Conservation (phyloP, 1,140 invertebrate species). For the Polypedilum vanderplanki region DNA sequence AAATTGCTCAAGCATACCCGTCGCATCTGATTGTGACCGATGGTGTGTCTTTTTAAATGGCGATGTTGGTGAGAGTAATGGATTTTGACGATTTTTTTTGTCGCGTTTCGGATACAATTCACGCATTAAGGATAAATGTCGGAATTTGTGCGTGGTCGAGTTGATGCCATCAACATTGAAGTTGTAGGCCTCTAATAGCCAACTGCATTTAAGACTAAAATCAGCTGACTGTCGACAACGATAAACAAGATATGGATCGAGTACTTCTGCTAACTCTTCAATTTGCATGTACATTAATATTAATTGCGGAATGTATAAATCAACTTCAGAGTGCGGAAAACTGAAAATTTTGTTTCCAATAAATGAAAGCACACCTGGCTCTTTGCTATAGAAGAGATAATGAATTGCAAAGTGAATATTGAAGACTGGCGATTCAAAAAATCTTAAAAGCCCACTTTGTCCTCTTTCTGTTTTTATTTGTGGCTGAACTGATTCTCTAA, state of each 20-base stretch:
- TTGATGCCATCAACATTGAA: constrained; percentile 40
- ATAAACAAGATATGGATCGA: constrained; percentile 90
- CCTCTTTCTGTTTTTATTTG: constrained; percentile 41
- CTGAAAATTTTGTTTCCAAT: constrained; percentile 95
- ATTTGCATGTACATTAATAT: constrained; percentile 98
- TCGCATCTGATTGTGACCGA: constrained; percentile 87
- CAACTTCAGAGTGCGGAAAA: constrained; percentile 84
- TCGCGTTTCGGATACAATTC: constrained; percentile 42
- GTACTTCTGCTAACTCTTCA: constrained; percentile 87
- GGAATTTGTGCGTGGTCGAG: constrained; percentile 40
- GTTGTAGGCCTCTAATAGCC: constrained; percentile 87
- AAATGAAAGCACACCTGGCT: constrained; percentile 92
- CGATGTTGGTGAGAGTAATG: constrained; percentile 29
- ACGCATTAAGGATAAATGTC: constrained; percentile 45
- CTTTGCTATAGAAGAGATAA: constrained; percentile 97
- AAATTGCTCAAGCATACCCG: constrained; percentile 46
- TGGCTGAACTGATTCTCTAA: constrained; percentile 10
- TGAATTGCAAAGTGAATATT: constrained; percentile 96
- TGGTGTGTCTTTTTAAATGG: constrained; percentile 47
- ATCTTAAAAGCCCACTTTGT: constrained; percentile 62
- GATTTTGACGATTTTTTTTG: constrained; percentile 49
- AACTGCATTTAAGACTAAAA: constrained; percentile 91
- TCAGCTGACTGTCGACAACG: constrained; percentile 90
- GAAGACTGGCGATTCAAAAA: constrained; percentile 95
- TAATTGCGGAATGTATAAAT: constrained; percentile 96